These are phyloP conservation scores for Cosmia pyralina DNA, from an alignment of 2,888 invertebrate genomes.

Conservation along the genomic window DNA sequence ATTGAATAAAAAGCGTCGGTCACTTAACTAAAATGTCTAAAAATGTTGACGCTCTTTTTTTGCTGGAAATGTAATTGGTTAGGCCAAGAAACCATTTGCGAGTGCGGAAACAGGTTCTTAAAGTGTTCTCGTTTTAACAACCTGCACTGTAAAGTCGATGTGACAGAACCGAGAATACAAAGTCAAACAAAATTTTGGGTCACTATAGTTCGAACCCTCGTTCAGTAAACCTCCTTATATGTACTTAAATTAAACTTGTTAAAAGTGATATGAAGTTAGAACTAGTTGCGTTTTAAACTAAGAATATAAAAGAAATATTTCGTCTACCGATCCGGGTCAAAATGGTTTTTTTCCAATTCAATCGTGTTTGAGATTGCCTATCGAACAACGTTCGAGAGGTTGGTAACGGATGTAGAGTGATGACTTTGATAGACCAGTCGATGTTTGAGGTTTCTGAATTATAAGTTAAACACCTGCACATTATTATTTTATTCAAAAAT, in stretches of 20 bases:
- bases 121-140: slow-evolving; percentile 79
- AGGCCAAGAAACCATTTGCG: slow-evolving; percentile 74
- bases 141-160: slow-evolving; percentile 69
- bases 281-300: slow-evolving; percentile 37
- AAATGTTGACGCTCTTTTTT: slow-evolving; percentile 50
- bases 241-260: slow-evolving; percentile 3
- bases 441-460: slow-evolving; percentile 19
- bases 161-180: slow-evolving; percentile 70
- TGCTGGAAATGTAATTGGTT: slow-evolving; percentile 72
- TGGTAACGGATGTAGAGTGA: slow-evolving; percentile 73
- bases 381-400: slow-evolving; percentile 75
- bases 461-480: slow-evolving; percentile 26
- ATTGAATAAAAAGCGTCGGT: slow-evolving; percentile 68
- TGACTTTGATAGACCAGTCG: slow-evolving; percentile 54
- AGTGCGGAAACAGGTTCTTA: slow-evolving; percentile 76
- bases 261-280: slow-evolving; percentile 6
- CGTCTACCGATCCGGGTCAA: slow-evolving; percentile 74
- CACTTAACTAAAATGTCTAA: slow-evolving; percentile 60
- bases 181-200: slow-evolving; percentile 35
- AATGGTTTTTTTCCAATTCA: slow-evolving; percentile 75
- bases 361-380: slow-evolving; percentile 81
- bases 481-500: slow-evolving; percentile 12
- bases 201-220: slow-evolving; percentile 9
- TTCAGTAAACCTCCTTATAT: slow-evolving; percentile 14
- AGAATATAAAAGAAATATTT: slow-evolving; percentile 63